Base-by-base conservation (phyloP, 1,140 invertebrate species). In the Drosophila baimaii region DNA sequence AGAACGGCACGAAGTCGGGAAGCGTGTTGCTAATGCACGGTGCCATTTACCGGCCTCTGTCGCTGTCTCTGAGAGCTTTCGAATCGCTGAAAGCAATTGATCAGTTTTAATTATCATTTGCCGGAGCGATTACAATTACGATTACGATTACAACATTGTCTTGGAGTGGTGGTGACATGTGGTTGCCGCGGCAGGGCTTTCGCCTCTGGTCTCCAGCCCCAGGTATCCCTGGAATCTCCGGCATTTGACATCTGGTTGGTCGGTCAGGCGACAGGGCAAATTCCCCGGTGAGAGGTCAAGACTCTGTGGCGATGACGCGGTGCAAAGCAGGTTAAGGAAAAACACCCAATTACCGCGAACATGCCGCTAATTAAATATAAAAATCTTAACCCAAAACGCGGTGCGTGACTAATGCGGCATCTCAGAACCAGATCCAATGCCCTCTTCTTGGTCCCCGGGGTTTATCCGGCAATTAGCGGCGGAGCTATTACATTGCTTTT, bases 51-150 rank as follows among this genome's bases (percentile, higher is more conserved):
- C 49, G 35, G 46, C 46, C 57, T 62, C 56, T 35, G 62, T 13
- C 33, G 27, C 29, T 10, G 47, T 8, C 46, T 15, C 27, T 10
- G 39, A 58, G 35, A 41, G 54, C 73, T 58, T 76, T 76, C 61
- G 46, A 76, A 76, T 57, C 21, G 79, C 58, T 81, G 52, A 56
- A 63, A 77, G 66, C 73, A 81, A 81, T 77, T 77, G 79, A 85
- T 81, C 78, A 65, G 82, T 27, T 71, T 71, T 86, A 81, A 85
- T 85, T 86, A 82, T 75, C 57, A 46, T 46, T 54, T 25, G 43
- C 13, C 33, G 12, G 19, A 21, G 69, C 46, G 39, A 43, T 76
- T 54, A 68, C 31, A 70, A 46, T 31, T 25, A 52, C 46, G 39
- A 46, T 31, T 25, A 52, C 46, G 39, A 31, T 76, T 54, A 68